These are phyloP conservation scores for Entosphenus tridentatus DNA, from an alignment of 2,113 vertebrate species.

Conservation along the genomic window DNA sequence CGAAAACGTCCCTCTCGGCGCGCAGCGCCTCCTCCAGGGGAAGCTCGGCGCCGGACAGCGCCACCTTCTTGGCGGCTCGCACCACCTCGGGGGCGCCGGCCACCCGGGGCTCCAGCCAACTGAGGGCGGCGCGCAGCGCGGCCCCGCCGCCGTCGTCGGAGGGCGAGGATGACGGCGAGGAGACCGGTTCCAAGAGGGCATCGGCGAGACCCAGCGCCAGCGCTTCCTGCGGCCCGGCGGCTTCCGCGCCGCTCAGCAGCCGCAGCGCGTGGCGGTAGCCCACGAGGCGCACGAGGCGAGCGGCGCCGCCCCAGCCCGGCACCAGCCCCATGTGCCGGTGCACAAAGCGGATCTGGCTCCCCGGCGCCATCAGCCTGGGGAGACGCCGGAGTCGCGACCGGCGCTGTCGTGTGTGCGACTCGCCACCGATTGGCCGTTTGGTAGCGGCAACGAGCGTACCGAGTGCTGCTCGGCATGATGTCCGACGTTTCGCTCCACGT, in stretches of 20 bases:
- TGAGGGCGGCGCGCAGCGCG: constrained; percentile 22
- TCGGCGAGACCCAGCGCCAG: constrained; percentile 38
- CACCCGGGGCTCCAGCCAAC: constrained; percentile 37
- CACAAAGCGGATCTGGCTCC: constrained; percentile 63
- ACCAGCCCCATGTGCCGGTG: constrained; percentile 82
- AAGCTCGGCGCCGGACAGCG: constrained; percentile 43
- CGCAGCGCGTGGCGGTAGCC: constrained; percentile 39
- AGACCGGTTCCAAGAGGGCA: constrained; percentile 17
- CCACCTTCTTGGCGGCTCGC: constrained; percentile 43
- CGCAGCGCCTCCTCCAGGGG: constrained; percentile 41
- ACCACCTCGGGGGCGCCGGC: constrained; percentile 37
- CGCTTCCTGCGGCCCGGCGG: constrained; percentile 28
- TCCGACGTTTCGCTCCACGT: no score
- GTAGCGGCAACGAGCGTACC: no score
- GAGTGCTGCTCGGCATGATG: no score
- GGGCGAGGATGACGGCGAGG: no score
- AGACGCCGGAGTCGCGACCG: no score
- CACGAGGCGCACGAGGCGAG: constrained; percentile 36
- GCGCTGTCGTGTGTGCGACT: no score
- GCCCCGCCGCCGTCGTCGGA: background rate
- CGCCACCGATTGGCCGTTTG: no score
- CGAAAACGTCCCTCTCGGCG: constrained; percentile 48
- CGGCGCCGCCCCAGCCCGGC: constrained; percentile 67
- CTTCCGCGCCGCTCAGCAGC: constrained; percentile 32
- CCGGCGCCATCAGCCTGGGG: constrained; percentile 47